Evolutionary conservation across 2,888 invertebrate genomes (phyloP).

Genomic region (Hemistola chrysoprasaria): DNA sequence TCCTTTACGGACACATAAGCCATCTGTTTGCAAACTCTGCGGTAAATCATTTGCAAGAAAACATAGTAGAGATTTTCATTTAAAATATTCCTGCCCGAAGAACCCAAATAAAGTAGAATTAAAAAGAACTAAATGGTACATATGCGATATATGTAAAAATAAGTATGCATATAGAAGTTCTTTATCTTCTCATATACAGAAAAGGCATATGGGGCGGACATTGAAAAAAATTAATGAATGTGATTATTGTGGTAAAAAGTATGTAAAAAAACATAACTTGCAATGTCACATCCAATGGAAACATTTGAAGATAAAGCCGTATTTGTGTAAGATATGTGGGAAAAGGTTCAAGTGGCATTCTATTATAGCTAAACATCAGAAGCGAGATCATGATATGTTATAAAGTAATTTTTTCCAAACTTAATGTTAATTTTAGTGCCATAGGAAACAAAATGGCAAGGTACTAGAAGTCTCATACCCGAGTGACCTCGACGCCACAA

Average conservation of each 20-base stretch:
- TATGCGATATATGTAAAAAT: not conserved
- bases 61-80: not conserved
- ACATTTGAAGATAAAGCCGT: conserved; percentile 4
- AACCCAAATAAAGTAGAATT: not conserved
- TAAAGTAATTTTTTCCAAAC: not conserved
- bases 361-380: not conserved
- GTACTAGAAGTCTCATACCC: too few relatives aligned
- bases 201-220: not conserved
- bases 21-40: not conserved
- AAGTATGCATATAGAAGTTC: conserved; percentile 2
- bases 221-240: not conserved
- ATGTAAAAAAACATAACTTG: conserved; percentile 6
- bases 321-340: conserved; percentile 1
- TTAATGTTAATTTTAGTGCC: too few relatives aligned
- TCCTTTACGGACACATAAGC: too few relatives aligned
- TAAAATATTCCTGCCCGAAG: conserved; percentile 1
- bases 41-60: not conserved
- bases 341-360: conserved; percentile 4
- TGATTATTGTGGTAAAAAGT: conserved; percentile 4
- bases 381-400: not conserved
- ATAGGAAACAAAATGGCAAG: too few relatives aligned
- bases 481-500: too few relatives aligned
- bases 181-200: conserved; percentile 1
- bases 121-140: not conserved
- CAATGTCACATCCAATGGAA: conserved; percentile 4